Evolutionary conservation across 2,888 invertebrate genomes (phyloP).

Genomic region (Caenorhabditis japonica): DNA sequence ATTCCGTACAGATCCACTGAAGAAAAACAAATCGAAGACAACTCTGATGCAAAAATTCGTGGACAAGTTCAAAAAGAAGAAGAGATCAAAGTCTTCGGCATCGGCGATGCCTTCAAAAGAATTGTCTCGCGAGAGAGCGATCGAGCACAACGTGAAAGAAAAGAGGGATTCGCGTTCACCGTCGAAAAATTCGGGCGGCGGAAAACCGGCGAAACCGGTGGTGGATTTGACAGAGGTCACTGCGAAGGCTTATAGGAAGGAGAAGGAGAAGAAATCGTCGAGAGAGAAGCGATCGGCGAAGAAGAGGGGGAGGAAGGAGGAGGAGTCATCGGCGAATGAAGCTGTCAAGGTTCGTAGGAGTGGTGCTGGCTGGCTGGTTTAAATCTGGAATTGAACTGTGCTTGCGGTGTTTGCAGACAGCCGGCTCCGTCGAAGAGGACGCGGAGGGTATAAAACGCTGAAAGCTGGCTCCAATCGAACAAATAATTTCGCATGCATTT

Average conservation of each 20-base stretch:
- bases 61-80: slow-evolving; percentile 31
- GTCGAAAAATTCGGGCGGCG: not conserved
- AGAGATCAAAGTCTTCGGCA: slow-evolving; percentile 7
- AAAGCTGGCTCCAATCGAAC: no score
- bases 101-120: slow-evolving; percentile 5
- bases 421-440: no score
- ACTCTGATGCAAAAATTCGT: slow-evolving; percentile 34
- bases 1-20: not conserved
- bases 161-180: slow-evolving; percentile 7
- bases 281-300: slow-evolving; percentile 2
- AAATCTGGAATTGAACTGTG: no score
- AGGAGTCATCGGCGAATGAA: no score
- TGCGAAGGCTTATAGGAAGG: slow-evolving; percentile 7
- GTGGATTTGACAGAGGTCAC: slow-evolving; percentile 23
- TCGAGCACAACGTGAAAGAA: slow-evolving; percentile 3
- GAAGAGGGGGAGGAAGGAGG: slow-evolving; percentile 5
- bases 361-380: no score
- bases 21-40: slow-evolving; percentile 36
- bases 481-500: no score
- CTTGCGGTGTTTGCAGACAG: no score
- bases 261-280: slow-evolving; percentile 2
- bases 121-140: slow-evolving; percentile 14
- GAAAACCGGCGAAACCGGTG: not conserved
- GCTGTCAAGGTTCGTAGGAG: no score
- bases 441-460: no score